These are phyloP conservation scores for Scaptodrosophila latifasciaeformis DNA, from an alignment of 2,888 invertebrate species.

Conservation along the genomic window DNA sequence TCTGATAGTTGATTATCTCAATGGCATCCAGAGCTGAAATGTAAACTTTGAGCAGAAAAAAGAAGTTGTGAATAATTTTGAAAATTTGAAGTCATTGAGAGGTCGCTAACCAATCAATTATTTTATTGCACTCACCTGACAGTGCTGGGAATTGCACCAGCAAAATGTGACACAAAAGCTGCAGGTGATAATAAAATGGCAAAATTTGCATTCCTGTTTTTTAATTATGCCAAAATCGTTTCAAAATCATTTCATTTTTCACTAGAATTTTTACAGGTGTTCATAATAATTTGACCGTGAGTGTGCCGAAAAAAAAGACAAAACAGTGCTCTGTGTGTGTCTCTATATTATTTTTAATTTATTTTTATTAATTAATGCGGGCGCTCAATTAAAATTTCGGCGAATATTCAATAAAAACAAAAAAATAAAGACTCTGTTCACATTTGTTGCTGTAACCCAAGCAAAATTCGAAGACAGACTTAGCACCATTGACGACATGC, in stretches of 20 bases:
- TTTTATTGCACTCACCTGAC: conserved; percentile 14
- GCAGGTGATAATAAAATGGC: too few relatives aligned
- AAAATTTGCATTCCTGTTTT: too few relatives aligned
- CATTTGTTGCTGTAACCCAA: conserved; percentile 6
- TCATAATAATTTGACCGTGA: conserved; percentile 5
- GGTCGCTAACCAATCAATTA: too few relatives aligned
- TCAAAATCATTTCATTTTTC: background rate
- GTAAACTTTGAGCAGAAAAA: too few relatives aligned
- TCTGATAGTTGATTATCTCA: conserved; percentile 47
- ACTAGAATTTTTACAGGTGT: background rate
- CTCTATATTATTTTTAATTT: conserved; percentile 16
- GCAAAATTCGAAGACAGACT: conserved; percentile 11
- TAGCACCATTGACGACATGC: too few relatives aligned
- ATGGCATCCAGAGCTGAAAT: conserved; percentile 32
- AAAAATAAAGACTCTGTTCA: conserved; percentile 22
- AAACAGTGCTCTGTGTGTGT: too few relatives aligned
- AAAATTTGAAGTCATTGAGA: too few relatives aligned
- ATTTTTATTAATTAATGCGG: conserved; percentile 39
- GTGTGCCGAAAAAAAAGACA: conserved; percentile 23
- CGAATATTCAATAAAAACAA: conserved; percentile 29
- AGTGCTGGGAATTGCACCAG: too few relatives aligned
- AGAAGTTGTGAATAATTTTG: background rate
- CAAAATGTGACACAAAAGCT: too few relatives aligned
- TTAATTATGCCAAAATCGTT: too few relatives aligned
- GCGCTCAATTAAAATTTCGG: conserved; percentile 32